phyloP scores from a whole-genome alignment of 2,113 vertebrate species.

The Ovis canadensis region DNA sequence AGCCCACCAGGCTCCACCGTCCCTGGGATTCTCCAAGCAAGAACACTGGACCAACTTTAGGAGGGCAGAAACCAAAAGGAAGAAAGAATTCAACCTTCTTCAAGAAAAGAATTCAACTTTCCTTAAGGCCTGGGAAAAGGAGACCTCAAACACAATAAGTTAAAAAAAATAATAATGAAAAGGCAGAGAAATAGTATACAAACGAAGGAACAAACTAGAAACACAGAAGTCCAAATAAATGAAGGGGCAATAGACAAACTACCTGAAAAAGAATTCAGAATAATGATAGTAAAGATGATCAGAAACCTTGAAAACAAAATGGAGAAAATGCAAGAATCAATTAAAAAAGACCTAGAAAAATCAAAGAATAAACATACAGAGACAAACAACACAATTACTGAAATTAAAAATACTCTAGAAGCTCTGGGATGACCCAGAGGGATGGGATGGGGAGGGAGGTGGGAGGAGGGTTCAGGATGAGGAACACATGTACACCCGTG shows the following conservation, averaged over 20 bases:
- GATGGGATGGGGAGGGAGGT: too few relatives aligned
- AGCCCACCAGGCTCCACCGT: too few relatives aligned
- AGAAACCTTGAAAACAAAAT: background rate
- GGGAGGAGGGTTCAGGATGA: too few relatives aligned
- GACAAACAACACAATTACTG: background rate
- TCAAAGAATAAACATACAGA: background rate
- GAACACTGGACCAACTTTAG: background rate
- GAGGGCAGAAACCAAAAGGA: background rate
- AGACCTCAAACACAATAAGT: background rate
- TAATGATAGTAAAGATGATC: background rate
- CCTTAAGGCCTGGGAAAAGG: background rate
- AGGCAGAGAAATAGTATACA: background rate
- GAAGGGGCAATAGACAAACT: background rate
- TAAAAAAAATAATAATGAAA: background rate
- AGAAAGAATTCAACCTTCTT: background rate
- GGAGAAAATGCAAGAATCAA: background rate
- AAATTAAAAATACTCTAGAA: background rate
- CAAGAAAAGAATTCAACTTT: background rate
- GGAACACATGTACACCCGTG: too few relatives aligned
- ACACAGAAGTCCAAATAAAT: background rate
- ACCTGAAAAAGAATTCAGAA: background rate
- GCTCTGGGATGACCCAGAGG: too few relatives aligned
- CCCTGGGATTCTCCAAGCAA: too few relatives aligned
- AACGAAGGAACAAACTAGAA: background rate
- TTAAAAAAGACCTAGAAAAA: background rate